Evolutionary conservation across 2,888 invertebrate genomes (phyloP).

Genomic region (Gnatocerus cornutus): DNA sequence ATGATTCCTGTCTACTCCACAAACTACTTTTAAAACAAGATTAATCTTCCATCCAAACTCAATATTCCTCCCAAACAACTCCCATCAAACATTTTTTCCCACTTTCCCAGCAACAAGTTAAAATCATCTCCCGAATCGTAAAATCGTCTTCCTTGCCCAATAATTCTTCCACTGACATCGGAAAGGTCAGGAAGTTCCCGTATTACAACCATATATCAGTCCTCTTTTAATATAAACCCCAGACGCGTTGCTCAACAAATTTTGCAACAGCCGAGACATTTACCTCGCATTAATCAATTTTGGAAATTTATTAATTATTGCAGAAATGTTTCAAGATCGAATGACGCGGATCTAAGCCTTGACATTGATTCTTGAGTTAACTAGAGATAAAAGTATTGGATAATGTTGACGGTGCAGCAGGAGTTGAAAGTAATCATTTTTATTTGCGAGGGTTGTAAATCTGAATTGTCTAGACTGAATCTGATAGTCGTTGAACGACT

Average conservation of each 20-base stretch:
- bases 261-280: slow-evolving; percentile 1
- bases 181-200: slow-evolving; percentile 5
- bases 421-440: neutral
- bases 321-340: neutral
- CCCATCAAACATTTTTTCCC: neutral
- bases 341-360: neutral
- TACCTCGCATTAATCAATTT: neutral
- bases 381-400: neutral
- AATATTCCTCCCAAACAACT: no score
- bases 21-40: no score
- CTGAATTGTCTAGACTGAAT: slow-evolving; percentile 7
- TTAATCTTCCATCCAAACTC: no score
- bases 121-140: slow-evolving; percentile 11
- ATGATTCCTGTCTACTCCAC: no score
- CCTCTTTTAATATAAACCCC: slow-evolving; percentile 8
- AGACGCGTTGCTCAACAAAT: slow-evolving; percentile 2
- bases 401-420: neutral
- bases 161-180: neutral
- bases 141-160: slow-evolving; percentile 5
- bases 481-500: neutral
- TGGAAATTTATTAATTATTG: slow-evolving; percentile 1
- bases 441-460: slow-evolving; percentile 9
- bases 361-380: no score
- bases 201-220: slow-evolving; percentile 7
- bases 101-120: slow-evolving; percentile 3